Base-by-base conservation (phyloP, 2,888 invertebrate species). In the Catocala fraxini region DNA sequence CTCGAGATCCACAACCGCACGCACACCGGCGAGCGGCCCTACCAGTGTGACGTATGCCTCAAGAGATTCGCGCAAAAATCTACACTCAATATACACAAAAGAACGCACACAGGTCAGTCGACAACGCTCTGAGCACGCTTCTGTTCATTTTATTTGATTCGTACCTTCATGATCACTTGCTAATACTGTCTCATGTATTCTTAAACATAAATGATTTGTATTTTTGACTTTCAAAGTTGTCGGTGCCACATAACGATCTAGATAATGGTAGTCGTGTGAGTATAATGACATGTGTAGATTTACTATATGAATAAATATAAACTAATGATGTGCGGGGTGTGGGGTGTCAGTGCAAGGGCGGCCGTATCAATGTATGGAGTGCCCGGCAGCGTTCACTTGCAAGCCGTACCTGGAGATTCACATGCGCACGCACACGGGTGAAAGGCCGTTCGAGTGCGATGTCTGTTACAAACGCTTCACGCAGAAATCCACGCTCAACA, bases 51-150 rank as follows among this genome's bases (percentile, higher is more conserved):
- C 87, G 95, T 96, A 70, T 97, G 97, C 88, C 95, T 96, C 87
- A 97, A 97, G 92, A 95, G 97, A 85, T 97, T 97, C 93, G 97
- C 97, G 77, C 97, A 97, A 93, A 97, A 97, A 89, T 97, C 97
- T 77, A 97, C 97, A 80, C 94, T 97, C 80, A 97, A 97, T 89
- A 97, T 97, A 82, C 97, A 97, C 93, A 97, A 97, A 92, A 93
- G 97, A 86, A 96, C 97, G 80, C 97, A 97, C 92, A 97, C 97
- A 83, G 95, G 95, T 95, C 81, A 85, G 91, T 88, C 59, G 57
- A 61, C 66, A 67, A 68, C 62, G 66, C 65, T 66, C 59, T 65
- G 11, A 59, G 56, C 70, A 62, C 67, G 66, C 70, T 63, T 71
- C 25, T 48, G 33, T 48, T 35, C 47, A 51, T 57, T 67, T 74